Evolutionary conservation across 2,113 vertebrate species (phyloP), one percentile per base, ranked within the genome.

Genomic region (Eulemur macaco): DNA sequence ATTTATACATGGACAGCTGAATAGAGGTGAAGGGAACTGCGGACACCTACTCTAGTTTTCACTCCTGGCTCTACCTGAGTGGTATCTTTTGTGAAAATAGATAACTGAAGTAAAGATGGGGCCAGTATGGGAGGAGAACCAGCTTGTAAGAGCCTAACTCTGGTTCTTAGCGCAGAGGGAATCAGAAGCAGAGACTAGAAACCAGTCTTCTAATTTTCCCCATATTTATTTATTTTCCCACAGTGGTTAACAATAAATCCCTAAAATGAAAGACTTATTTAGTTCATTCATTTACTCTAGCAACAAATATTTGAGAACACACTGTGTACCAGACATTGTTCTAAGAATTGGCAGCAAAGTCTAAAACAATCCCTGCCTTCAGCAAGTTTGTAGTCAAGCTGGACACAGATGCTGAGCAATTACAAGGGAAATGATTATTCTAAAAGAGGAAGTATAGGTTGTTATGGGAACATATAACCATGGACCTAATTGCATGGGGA

Each of bases 261-360:
- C 47, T 64, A 50, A 91, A 82, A 64, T 58, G 21, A 66, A 95
- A 92, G 74, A 76, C 64, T 54, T 68, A 8, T 1, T 71, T 91
- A 50, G 54, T 76, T 96, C 60, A 58, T 47, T 92, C 34, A 50
- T 95, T 95, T 88, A 95, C 95, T 97, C 71, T 37, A 94, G 78
- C 69, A 92, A 77, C 54, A 82, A 80, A 74, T 95, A 88, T 63
- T 71, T 85, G 69, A 89, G 68, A 91, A 95, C 21, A 85, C 37
- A 73, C 15, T 73, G 34, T 64, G 64, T 91, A 63, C 29, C 82
- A 93, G 56, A 83, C 39, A 76, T 6, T 88, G 31, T 64, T 66
- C 20, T 50, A 66, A 60, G 47, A 8, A 76, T 73, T 83, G 56
- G 34, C 34, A 89, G 42, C 58, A 86, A 64, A 80, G 47, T 91